Percentiles rank a stretch among this genome's conserved stretches.
phyloP scores from a whole-genome alignment of 2,888 invertebrate genomes.

The Orthosia incerta region DNA sequence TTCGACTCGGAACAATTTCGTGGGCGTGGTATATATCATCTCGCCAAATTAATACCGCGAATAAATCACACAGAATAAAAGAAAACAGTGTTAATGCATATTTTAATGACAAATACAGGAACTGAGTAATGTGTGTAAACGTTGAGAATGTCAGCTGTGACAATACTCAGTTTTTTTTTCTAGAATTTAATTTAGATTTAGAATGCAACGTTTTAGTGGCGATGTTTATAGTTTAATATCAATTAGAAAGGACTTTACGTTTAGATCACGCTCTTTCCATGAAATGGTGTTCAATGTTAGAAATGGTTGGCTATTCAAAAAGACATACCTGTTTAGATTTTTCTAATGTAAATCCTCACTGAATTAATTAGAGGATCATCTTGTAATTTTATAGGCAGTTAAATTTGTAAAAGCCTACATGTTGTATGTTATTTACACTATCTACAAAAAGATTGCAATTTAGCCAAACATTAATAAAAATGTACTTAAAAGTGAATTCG shows the following conservation, averaged over 20 bases:
- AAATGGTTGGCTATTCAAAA: background rate
- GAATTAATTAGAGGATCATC: background rate
- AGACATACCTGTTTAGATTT: background rate
- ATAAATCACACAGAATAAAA: conserved; percentile 69
- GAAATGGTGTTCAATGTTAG: background rate
- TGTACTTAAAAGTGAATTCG: too few species aligned
- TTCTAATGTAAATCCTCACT: background rate
- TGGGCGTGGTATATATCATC: conserved; percentile 75
- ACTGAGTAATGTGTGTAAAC: conserved; percentile 59
- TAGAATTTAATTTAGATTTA: conserved; percentile 48
- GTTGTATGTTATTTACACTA: background rate
- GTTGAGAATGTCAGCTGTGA: conserved; percentile 52
- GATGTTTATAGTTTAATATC: conserved; percentile 23
- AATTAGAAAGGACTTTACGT: conserved; percentile 10
- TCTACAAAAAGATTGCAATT: background rate
- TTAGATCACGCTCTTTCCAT: background rate
- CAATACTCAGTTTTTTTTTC: conserved; percentile 44
- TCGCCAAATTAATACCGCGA: conserved; percentile 77
- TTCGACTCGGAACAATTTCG: conserved; percentile 25
- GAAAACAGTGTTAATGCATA: conserved; percentile 66
- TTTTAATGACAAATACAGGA: conserved; percentile 68
- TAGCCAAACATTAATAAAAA: background rate
- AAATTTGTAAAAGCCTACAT: too few species aligned
- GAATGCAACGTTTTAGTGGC: conserved; percentile 18
- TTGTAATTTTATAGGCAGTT: too few species aligned